phyloP scores from a whole-genome alignment of 2,888 invertebrate genomes.

The Drosophila prolongata region DNA sequence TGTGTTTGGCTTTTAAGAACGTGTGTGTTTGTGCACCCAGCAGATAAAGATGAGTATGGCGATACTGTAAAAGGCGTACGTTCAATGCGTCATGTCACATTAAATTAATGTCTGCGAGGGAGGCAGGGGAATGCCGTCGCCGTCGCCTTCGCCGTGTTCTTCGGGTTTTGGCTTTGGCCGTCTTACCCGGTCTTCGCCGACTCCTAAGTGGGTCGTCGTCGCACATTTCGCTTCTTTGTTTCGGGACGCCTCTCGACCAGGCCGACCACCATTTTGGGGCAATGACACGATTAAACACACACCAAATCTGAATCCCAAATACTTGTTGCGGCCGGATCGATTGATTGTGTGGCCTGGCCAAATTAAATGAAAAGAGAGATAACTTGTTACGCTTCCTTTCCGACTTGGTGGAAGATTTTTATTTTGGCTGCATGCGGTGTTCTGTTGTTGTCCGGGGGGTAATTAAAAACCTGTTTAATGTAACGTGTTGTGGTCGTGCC shows the following conservation, averaged over 20 bases:
- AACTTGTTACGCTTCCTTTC: conserved; percentile 32
- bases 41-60: conserved; percentile 21
- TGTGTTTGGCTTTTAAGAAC: conserved; percentile 26
- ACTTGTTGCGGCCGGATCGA: conserved; percentile 37
- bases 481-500: conserved; percentile 38
- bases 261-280: conserved; percentile 71
- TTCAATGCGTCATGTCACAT: conserved; percentile 34
- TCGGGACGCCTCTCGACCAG: conserved; percentile 56
- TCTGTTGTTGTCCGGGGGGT: conserved; percentile 37
- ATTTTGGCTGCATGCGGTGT: conserved; percentile 20
- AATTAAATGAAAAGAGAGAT: conserved; percentile 18
- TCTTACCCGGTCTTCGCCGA: conserved; percentile 26
- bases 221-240: conserved; percentile 65
- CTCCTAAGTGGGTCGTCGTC: conserved; percentile 65
- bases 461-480: conserved; percentile 71
- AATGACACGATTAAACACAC: conserved; percentile 70
- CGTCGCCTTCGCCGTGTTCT: background rate
- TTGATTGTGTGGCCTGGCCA: conserved; percentile 39
- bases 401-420: conserved; percentile 10
- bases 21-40: conserved; percentile 16
- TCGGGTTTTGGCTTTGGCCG: conserved; percentile 19
- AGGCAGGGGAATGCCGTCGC: conserved; percentile 34
- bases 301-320: conserved; percentile 44
- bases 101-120: conserved; percentile 36
- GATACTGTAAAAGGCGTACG: conserved; percentile 29